These are phyloP conservation scores for Chrysolina oricalcia DNA, from an alignment of 2,888 invertebrate genomes.

Conservation along the genomic window DNA sequence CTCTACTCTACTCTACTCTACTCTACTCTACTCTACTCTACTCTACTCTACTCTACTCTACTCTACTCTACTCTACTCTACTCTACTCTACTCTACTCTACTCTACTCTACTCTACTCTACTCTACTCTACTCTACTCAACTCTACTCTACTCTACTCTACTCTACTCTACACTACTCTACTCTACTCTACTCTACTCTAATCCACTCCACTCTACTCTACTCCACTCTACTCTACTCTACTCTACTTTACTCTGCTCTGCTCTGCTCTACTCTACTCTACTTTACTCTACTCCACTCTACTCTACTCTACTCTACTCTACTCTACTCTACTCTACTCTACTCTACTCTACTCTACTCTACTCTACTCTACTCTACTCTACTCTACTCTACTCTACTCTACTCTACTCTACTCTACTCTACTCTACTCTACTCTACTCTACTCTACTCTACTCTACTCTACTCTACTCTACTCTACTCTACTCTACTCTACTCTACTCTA, in stretches of 20 bases:
- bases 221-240: background rate
- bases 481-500: background rate
- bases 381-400: background rate
- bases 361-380: background rate
- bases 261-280: background rate
- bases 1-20: too few species aligned
- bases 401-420: slow-evolving; percentile 9
- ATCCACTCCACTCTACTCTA: background rate
- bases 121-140: background rate
- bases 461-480: background rate
- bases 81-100: background rate
- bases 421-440: background rate
- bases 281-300: background rate
- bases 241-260: background rate
- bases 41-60: background rate
- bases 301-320: background rate
- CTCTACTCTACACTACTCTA: background rate
- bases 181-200: slow-evolving; percentile 1
- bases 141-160: background rate
- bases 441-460: background rate
- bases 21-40: too few species aligned
- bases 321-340: background rate
- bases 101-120: background rate
- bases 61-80: background rate
- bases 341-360: background rate